Evolutionary conservation across 2,113 vertebrate genomes (phyloP).

Genomic region (Apteryx owenii): DNA sequence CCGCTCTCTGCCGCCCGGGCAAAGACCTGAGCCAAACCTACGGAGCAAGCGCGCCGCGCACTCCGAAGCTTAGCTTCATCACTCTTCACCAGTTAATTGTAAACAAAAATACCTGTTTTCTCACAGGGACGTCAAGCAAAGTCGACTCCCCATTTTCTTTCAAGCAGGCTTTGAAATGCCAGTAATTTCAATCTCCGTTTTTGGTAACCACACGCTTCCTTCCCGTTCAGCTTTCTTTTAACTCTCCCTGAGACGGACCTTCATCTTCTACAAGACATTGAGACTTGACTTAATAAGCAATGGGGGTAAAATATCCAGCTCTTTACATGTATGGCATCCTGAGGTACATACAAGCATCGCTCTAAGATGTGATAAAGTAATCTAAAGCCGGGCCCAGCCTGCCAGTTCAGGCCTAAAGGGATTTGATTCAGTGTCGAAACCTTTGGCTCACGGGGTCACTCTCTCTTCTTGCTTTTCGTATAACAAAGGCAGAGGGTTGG

Average conservation of each 20-base stretch:
- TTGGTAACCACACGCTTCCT: neutral
- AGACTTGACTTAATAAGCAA: slow-evolving; percentile 89
- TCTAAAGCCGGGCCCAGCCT: slow-evolving; percentile 87
- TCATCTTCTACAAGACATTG: slow-evolving; percentile 81
- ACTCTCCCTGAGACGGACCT: slow-evolving; percentile 62
- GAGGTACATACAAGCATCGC: slow-evolving; percentile 83
- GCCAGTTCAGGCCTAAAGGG: slow-evolving; percentile 94
- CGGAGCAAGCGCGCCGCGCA: fast-evolving
- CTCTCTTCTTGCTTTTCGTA: slow-evolving; percentile 90
- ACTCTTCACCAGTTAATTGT: neutral
- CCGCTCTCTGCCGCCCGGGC: fast-evolving
- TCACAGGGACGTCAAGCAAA: neutral
- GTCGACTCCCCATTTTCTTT: neutral
- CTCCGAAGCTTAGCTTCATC: neutral
- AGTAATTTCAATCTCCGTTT: neutral
- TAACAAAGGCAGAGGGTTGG: slow-evolving; percentile 85
- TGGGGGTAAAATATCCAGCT: slow-evolving; percentile 81
- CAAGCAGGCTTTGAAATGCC: neutral
- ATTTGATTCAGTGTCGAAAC: slow-evolving; percentile 98
- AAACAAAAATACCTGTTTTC: neutral
- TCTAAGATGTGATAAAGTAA: slow-evolving; percentile 94
- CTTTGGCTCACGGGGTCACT: slow-evolving; percentile 93
- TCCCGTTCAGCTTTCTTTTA: neutral
- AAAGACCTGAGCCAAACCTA: neutral
- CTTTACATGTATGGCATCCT: slow-evolving; percentile 81